Conservation (phyloP, 2,113 vertebrate genomes). For the Melanotaenia duboulayi region DNA sequence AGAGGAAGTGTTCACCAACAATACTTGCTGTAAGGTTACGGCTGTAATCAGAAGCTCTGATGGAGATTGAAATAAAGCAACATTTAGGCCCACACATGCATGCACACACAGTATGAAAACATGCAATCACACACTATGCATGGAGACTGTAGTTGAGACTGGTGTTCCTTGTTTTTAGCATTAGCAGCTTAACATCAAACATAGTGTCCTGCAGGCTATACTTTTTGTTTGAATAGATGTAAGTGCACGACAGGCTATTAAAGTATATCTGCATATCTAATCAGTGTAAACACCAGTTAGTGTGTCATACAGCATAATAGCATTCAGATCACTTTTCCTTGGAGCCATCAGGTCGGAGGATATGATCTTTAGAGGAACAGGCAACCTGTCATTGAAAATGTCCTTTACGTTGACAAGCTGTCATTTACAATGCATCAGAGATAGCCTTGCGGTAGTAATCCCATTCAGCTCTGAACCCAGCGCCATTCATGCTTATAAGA, state of each 20-base stretch:
- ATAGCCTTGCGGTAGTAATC: slow-evolving; percentile 71
- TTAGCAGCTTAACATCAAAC: slow-evolving; percentile 37
- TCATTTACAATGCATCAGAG: slow-evolving; percentile 86
- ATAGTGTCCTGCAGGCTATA: slow-evolving; percentile 11
- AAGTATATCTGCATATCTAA: slow-evolving; percentile 34
- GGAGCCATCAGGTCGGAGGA: slow-evolving; percentile 35
- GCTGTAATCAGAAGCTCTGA: slow-evolving; percentile 58
- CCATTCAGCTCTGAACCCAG: slow-evolving; percentile 69
- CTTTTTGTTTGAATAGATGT: slow-evolving; percentile 24
- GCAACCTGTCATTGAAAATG: slow-evolving; percentile 79
- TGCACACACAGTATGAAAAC: slow-evolving; percentile 5
- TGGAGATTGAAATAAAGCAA: slow-evolving; percentile 61
- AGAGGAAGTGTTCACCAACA: slow-evolving; percentile 30
- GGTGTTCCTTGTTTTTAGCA: slow-evolving; percentile 22
- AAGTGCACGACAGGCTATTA: slow-evolving; percentile 30
- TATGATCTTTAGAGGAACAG: slow-evolving; percentile 62
- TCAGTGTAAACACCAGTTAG: slow-evolving; percentile 41
- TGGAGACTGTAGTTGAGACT: slow-evolving; percentile 19
- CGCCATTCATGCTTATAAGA: slow-evolving; percentile 68
- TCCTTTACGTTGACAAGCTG: slow-evolving; percentile 80
- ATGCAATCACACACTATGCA: slow-evolving; percentile 25
- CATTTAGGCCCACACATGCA: slow-evolving; percentile 30
- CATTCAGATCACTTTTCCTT: slow-evolving; percentile 28
- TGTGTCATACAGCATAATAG: slow-evolving; percentile 18
- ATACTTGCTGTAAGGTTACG: slow-evolving; percentile 54